Evolutionary conservation across 1,140 invertebrate species (phyloP).

Genomic region (Ceratina calcarata): DNA sequence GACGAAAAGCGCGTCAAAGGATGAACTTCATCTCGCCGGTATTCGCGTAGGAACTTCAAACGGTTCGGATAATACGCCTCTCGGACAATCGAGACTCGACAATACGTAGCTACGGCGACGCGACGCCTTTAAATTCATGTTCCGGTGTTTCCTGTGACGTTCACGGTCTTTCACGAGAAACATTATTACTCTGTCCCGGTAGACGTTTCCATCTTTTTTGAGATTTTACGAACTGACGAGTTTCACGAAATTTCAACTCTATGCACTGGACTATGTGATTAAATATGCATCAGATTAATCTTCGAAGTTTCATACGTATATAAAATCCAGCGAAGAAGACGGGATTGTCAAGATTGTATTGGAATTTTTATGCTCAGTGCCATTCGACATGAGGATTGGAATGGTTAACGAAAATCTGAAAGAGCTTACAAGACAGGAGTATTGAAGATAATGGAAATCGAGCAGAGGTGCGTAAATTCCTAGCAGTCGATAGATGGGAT

Average conservation of each 20-base stretch:
- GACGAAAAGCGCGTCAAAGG: neutral
- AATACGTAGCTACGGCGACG: neutral
- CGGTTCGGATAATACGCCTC: neutral
- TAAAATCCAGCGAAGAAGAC: too few relatives aligned
- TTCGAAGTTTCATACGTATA: too few relatives aligned
- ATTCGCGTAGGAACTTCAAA: neutral
- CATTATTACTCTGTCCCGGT: too few relatives aligned
- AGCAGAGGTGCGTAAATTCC: slow-evolving; percentile 15
- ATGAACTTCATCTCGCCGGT: neutral
- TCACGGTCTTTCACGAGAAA: neutral
- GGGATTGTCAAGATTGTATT: too few relatives aligned
- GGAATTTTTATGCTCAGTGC: too few relatives aligned
- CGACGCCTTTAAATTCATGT: slow-evolving; percentile 2
- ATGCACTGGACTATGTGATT: too few relatives aligned
- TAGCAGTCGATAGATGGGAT: slow-evolving; percentile 17
- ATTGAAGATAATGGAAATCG: slow-evolving; percentile 5
- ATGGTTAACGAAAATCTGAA: too few relatives aligned
- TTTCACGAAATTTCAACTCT: too few relatives aligned
- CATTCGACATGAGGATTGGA: too few relatives aligned
- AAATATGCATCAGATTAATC: too few relatives aligned
- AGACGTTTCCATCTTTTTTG: neutral
- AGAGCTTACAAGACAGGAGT: neutral
- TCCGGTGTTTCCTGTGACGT: neutral
- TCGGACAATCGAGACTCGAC: slow-evolving; percentile 10
- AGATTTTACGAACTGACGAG: too few relatives aligned